A percentile compares a stretch with the other conserved stretches of the same genome.
phyloP scores from a whole-genome alignment of 2,113 vertebrate species.

The Monopterus albus region DNA sequence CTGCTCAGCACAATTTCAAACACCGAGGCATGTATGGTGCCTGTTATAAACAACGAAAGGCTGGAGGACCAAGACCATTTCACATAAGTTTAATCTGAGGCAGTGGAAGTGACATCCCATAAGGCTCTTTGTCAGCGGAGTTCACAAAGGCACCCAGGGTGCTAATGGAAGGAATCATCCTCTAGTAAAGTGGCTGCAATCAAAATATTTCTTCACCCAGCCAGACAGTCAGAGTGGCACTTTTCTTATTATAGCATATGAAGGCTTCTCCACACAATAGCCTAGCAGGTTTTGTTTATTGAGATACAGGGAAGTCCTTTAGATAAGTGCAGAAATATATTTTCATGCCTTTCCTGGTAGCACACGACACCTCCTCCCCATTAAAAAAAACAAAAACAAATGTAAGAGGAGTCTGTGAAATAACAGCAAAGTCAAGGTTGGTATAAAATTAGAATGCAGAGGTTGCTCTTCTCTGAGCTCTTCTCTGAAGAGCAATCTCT shows the following conservation, averaged over 20 bases:
- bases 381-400: slow-evolving; percentile 23
- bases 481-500: slow-evolving; percentile 1
- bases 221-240: slow-evolving; percentile 2
- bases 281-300: slow-evolving; percentile 3
- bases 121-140: slow-evolving; percentile 34
- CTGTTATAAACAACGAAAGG: neutral
- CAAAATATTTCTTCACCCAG: slow-evolving; percentile 23
- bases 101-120: slow-evolving; percentile 7
- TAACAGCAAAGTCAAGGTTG: slow-evolving; percentile 3
- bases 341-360: neutral
- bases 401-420: slow-evolving; percentile 5
- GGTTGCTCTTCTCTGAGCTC: no score
- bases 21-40: neutral
- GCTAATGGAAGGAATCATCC: slow-evolving; percentile 17
- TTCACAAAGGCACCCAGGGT: slow-evolving; percentile 23
- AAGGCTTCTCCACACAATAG: neutral
- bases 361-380: neutral
- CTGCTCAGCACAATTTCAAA: neutral
- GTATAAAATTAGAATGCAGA: slow-evolving; percentile 30
- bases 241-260: slow-evolving; percentile 3
- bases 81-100: slow-evolving; percentile 21
- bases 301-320: slow-evolving; percentile 7
- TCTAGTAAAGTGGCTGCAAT: slow-evolving; percentile 28
- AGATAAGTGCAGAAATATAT: neutral
- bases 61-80: slow-evolving; percentile 11